Base-by-base conservation (phyloP, 2,113 vertebrate species). In the Accipiter cooperii region DNA sequence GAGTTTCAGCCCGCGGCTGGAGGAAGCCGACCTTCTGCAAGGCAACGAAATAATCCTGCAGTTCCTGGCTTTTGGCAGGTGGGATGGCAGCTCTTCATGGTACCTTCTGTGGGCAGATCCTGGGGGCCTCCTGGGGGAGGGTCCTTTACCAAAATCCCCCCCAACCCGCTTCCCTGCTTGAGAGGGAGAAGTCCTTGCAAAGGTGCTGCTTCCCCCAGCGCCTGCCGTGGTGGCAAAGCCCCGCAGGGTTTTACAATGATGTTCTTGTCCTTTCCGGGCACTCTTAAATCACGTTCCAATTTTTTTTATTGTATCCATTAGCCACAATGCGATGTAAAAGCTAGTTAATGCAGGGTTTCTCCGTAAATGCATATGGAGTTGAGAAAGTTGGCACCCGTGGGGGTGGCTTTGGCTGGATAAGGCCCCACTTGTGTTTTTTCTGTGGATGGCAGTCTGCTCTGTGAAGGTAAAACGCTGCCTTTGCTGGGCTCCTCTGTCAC, bases 31-130 rank as follows among this genome's bases (percentile, higher is more conserved):
- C 90, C 90, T 89, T 84, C 98, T 99, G 17, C 99, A 98, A 64
- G 97, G 98, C 97, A 99, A 99, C 6, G 98, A 99, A 75, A 98
- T 99, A 18, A 95, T 99, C 86, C 98, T 99, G 64, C 99, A 99
- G 96, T 99, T 99, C 73, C 98, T 99, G 46, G 99, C 99, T 19
- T 98, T 99, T 47, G 98, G 98, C 97, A 99, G 99, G 99, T 99
- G 95, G 38, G 79, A 11, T 14, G 57, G 33, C 55, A 60, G 64
- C 33, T 47, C 8, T 0, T 74, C 0, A 1, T 16, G 54, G 54
- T 29, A 21, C 73, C 17, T 77, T 57, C 19, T 34, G n/a, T 1
- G 6, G 29, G 73, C 7, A 3, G 6, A 8, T 60, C 25, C 17
- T 8, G 10, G 63, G 17, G 28, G 19, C 4, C 8, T 86, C 8